Evolutionary conservation across 1,140 invertebrate genomes (phyloP), one percentile per base, ranked within the genome.

Genomic region (Meloidogyne chitwoodi): DNA sequence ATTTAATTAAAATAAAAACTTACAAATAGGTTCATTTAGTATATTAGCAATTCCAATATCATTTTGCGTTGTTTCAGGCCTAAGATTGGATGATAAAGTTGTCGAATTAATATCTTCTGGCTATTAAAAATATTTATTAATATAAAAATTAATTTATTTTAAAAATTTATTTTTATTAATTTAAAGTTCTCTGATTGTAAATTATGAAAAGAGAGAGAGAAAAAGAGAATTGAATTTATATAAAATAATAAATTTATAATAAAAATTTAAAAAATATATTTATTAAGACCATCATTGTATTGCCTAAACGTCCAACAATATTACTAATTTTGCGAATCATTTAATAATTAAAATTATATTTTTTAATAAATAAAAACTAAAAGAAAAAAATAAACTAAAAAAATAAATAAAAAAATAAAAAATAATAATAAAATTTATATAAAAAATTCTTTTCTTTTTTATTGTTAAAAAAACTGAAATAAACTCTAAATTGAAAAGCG

Each of bases 251-350:
- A 11, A n/a, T 22, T 26, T 8, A 24, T 67, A n/a, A 31, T 10
- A 26, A 4, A 31, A 38, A 8, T 38, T 8, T 38, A n/a, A 26
- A 4, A 31, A 38, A 8, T 38, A 38, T 38, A 38, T 38, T 38
- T 8, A 38, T 38, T 38, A 6, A 31, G 29, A 38, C 4, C 4
- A 67, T 6, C 61, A 70, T 19, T 19, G 6, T 29, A 70, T 70
- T 70, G 34, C 61, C 61, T 29, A 70, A 61, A 19, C 68, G 68
- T n/a, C 61, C 68, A 29, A 70, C 68, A n/a, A 70, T 56, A 29
- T 70, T 70, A n/a, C 68, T 61, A 10, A 70, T 48, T 70, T 44
- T 70, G 16, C 29, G 44, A 29, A 70, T 70, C 68, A 70, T 70
- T 22, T 70, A 19, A 26, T 38, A 3, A 26, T 12, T n/a, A n/a